Evolutionary conservation across 2,797 vertebrate species (phyloP).

Genomic region (Bradypodion pumilum): DNA sequence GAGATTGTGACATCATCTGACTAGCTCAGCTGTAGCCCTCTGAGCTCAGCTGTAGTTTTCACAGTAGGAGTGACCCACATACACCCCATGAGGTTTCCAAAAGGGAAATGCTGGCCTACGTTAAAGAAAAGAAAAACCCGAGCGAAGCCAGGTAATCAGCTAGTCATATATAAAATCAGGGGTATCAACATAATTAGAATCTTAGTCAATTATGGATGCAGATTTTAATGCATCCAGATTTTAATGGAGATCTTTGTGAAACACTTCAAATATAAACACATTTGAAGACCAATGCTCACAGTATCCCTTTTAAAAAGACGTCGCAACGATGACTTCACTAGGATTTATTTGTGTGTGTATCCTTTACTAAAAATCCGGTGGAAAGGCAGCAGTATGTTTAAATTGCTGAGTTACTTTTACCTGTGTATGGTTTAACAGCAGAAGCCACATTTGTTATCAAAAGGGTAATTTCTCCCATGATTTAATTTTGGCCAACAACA

Average conservation of each 20-base stretch:
- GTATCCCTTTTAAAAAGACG: not conserved
- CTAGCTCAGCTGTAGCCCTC: too few relatives aligned
- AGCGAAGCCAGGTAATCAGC: too few relatives aligned
- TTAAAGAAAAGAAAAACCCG: too few relatives aligned
- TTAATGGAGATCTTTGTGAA: not conserved
- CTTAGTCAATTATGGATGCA: not conserved
- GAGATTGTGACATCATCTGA: too few relatives aligned
- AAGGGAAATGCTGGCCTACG: too few relatives aligned
- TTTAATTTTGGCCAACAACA: too few relatives aligned
- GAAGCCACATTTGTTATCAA: not conserved
- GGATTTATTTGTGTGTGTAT: not conserved
- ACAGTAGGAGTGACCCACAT: too few relatives aligned
- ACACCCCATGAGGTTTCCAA: too few relatives aligned
- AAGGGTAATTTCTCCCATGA: too few relatives aligned
- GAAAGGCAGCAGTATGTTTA: not conserved
- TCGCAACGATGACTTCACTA: not conserved
- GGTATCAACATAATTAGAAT: not conserved
- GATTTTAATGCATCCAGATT: not conserved
- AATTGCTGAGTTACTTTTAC: not conserved
- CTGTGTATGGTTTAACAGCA: not conserved
- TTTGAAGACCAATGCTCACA: not conserved
- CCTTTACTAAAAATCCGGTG: not conserved
- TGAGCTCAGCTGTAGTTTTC: too few relatives aligned
- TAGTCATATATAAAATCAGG: too few relatives aligned
- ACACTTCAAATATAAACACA: not conserved